phyloP scores from a whole-genome alignment of 1,140 invertebrate species.

The Trissolcus basalis region DNA sequence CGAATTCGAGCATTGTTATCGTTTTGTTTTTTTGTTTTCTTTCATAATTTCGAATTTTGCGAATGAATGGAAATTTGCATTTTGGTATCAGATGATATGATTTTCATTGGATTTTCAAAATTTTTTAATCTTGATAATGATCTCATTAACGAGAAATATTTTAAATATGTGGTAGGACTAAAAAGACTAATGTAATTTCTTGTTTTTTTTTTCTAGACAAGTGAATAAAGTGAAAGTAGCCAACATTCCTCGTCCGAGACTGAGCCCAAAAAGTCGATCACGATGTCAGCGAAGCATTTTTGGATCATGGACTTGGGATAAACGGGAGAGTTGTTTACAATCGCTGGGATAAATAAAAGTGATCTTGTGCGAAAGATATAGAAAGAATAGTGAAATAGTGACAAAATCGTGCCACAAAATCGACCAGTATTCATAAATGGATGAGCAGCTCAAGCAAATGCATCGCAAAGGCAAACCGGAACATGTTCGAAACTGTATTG shows the following conservation, averaged over 20 bases:
- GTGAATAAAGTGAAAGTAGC: slow-evolving; percentile 44
- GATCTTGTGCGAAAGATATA: too few relatives aligned
- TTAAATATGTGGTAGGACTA: too few relatives aligned
- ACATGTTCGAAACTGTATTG: slow-evolving; percentile 67
- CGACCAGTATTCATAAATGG: slow-evolving; percentile 69
- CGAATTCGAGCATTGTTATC: too few relatives aligned
- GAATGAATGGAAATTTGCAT: too few relatives aligned
- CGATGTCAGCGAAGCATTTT: slow-evolving; percentile 70
- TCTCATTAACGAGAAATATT: too few relatives aligned
- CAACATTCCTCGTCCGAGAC: slow-evolving; percentile 36
- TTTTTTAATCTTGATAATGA: too few relatives aligned
- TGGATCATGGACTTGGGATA: slow-evolving; percentile 73
- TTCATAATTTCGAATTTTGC: too few relatives aligned
- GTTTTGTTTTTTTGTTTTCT: too few relatives aligned
- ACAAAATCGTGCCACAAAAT: slow-evolving; percentile 29
- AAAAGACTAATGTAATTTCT: too few relatives aligned
- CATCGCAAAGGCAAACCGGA: slow-evolving; percentile 63
- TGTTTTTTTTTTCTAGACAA: slow-evolving; percentile 28
- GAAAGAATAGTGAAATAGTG: not conserved
- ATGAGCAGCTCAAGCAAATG: slow-evolving; percentile 68
- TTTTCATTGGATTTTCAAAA: too few relatives aligned
- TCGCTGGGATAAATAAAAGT: slow-evolving; percentile 3
- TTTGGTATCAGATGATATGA: too few relatives aligned
- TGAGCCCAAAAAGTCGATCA: slow-evolving; percentile 46
- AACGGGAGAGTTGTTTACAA: slow-evolving; percentile 22